Conservation (phyloP, 2,113 vertebrate species). For the Daubentonia madagascariensis region DNA sequence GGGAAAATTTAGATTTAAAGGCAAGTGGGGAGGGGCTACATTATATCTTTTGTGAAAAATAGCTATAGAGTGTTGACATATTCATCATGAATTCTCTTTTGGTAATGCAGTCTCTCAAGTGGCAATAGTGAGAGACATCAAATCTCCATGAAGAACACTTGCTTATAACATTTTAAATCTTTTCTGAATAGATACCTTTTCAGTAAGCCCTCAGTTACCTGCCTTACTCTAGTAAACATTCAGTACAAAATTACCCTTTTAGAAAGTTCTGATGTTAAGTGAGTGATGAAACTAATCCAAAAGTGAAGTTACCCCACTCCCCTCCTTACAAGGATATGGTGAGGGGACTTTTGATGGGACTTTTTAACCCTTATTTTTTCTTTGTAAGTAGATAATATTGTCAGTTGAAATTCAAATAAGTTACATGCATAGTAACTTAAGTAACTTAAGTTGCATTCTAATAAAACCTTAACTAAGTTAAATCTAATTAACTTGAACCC, state of each 20-base stretch:
- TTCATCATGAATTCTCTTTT: slow-evolving; percentile 47
- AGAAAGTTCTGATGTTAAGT: slow-evolving; percentile 62
- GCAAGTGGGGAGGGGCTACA: background rate
- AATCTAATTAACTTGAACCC: background rate
- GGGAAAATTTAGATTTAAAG: slow-evolving; percentile 29
- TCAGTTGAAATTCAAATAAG: background rate
- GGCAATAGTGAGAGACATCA: slow-evolving; percentile 59
- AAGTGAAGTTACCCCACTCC: background rate
- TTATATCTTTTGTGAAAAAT: slow-evolving; percentile 46
- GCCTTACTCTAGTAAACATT: slow-evolving; percentile 71
- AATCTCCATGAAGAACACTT: slow-evolving; percentile 59
- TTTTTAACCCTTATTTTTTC: background rate
- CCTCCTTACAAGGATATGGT: background rate
- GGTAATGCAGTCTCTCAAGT: slow-evolving; percentile 42
- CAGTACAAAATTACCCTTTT: slow-evolving; percentile 62
- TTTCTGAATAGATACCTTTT: slow-evolving; percentile 51
- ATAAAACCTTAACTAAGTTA: slow-evolving; percentile 16
- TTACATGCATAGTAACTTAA: background rate
- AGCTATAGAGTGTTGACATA: slow-evolving; percentile 53
- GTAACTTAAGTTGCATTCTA: background rate
- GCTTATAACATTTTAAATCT: slow-evolving; percentile 62
- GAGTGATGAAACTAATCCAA: background rate
- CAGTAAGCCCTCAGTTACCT: slow-evolving; percentile 61
- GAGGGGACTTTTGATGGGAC: background rate
- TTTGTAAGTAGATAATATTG: background rate